These are phyloP conservation scores for Poeciliopsis prolifica DNA, from an alignment of 2,113 vertebrate species.

Conservation along the genomic window DNA sequence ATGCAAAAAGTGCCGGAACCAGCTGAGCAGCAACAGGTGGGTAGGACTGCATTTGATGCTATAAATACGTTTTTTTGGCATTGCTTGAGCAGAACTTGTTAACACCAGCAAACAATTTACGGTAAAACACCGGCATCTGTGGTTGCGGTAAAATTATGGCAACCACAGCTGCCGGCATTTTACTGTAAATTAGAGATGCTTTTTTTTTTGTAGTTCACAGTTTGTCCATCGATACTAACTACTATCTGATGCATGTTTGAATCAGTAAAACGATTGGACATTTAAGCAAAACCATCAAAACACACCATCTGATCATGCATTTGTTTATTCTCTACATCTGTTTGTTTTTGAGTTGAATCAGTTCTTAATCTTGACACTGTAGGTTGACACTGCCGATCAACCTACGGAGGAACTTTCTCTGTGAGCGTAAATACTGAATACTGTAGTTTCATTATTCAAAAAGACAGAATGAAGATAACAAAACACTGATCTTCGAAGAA, in stretches of 20 bases:
- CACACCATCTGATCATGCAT: background rate
- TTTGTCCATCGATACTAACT: too few species aligned
- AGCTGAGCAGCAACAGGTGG: background rate
- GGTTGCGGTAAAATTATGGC: too few species aligned
- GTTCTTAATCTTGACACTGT: background rate
- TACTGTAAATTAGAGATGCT: too few species aligned
- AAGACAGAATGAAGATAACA: background rate
- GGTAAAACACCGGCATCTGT: too few species aligned
- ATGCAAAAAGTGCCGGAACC: background rate
- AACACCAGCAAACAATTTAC: background rate
- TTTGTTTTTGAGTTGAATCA: background rate
- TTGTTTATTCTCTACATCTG: background rate
- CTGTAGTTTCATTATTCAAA: background rate
- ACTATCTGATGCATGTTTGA: background rate
- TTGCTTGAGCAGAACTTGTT: background rate
- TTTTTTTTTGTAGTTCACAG: too few species aligned
- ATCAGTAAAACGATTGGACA: background rate
- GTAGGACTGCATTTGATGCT: background rate
- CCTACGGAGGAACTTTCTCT: background rate
- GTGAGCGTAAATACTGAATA: background rate
- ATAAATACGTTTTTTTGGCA: background rate
- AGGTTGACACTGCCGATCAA: background rate
- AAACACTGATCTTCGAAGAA: background rate
- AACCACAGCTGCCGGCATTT: too few species aligned
- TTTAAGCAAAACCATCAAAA: background rate